Evolutionary conservation across 2,797 vertebrate species (phyloP).

Genomic region (Chloroceryle amazona): DNA sequence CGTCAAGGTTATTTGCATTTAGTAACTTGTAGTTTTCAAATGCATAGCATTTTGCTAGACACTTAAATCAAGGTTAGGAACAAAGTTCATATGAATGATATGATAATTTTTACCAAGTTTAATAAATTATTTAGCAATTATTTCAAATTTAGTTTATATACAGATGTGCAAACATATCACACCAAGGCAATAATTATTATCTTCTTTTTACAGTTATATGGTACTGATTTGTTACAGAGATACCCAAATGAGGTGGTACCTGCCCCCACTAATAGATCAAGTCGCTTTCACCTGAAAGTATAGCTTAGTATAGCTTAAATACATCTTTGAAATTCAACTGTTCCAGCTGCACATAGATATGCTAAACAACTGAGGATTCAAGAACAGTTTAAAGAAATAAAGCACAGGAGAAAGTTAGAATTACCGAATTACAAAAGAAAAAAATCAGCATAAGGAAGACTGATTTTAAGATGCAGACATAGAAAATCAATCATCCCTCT

Average conservation of each 20-base stretch:
- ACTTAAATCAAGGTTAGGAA: neutral
- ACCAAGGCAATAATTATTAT: neutral
- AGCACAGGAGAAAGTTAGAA: neutral
- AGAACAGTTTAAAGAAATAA: neutral
- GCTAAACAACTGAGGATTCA: neutral
- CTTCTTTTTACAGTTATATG: neutral
- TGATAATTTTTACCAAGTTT: neutral
- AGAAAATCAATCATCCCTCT: neutral
- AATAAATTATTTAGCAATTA: constrained; percentile 40
- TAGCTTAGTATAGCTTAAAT: neutral
- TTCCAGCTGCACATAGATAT: neutral
- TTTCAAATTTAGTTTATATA: neutral
- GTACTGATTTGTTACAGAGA: neutral
- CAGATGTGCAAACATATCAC: neutral
- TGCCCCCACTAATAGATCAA: neutral
- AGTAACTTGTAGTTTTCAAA: neutral
- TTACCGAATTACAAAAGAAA: neutral
- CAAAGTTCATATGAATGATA: neutral
- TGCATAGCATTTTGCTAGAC: neutral
- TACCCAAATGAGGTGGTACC: neutral
- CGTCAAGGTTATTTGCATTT: neutral
- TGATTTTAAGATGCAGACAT: neutral
- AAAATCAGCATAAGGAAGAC: neutral
- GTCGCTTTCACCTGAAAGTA: neutral
- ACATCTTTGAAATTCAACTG: neutral